A percentile compares a stretch with the other conserved stretches of the same genome.
These are phyloP conservation scores for Hylaeus anthracinus DNA, from an alignment of 1,140 invertebrate species.

Conservation along the genomic window DNA sequence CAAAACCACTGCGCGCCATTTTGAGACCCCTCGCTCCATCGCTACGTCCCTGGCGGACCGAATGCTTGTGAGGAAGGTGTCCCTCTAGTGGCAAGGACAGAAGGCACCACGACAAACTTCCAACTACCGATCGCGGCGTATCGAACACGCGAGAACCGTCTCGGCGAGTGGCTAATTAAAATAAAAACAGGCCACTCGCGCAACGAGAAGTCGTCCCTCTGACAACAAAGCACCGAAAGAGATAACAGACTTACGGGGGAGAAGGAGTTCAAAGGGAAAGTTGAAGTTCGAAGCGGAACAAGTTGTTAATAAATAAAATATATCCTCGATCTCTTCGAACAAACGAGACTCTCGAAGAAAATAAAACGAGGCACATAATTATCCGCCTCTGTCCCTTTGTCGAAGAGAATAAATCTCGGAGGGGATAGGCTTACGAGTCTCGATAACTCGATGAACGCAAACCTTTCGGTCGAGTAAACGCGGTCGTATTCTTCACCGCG, in stretches of 20 bases:
- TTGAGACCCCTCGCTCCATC: too few relatives aligned
- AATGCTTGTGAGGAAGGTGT: too few relatives aligned
- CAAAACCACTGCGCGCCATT: too few relatives aligned
- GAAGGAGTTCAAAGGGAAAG: background rate
- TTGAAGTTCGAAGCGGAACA: background rate
- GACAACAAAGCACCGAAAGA: background rate
- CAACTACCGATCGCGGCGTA: too few relatives aligned
- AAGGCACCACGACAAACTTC: too few relatives aligned
- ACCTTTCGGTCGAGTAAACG: background rate
- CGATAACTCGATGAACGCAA: background rate
- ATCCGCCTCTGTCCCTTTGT: background rate
- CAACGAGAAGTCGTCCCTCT: background rate
- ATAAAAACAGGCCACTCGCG: background rate
- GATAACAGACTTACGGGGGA: background rate
- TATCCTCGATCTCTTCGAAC: slow-evolving; percentile 2
- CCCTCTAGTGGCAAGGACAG: too few relatives aligned
- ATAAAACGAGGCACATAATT: slow-evolving; percentile 3
- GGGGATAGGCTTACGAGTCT: background rate
- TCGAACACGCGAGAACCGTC: too few relatives aligned
- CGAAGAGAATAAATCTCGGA: background rate
- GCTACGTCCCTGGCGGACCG: too few relatives aligned
- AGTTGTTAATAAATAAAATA: slow-evolving; percentile 35
- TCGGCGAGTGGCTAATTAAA: slow-evolving; percentile 30
- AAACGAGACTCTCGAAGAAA: background rate
- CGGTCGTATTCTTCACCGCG: background rate